These are phyloP conservation scores for Coelogynopora nodosa DNA, from an alignment of 2,888 invertebrate species.

Conservation along the genomic window DNA sequence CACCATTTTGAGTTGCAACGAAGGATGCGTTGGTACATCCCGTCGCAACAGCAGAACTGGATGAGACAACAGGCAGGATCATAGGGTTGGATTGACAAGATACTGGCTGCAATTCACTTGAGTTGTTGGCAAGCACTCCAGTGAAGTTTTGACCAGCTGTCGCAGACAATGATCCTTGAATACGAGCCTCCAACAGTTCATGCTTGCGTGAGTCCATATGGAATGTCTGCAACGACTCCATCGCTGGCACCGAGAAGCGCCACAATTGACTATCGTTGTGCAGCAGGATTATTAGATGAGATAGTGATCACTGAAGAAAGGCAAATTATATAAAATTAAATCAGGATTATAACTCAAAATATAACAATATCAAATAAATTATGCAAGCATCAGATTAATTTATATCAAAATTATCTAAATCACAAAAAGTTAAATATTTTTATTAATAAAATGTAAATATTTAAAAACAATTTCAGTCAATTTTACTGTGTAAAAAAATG, in stretches of 20 bases:
- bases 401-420: too few relatives aligned
- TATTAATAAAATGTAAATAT: too few relatives aligned
- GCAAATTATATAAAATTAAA: too few relatives aligned
- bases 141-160: neutral
- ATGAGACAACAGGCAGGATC: neutral
- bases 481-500: too few relatives aligned
- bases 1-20: neutral
- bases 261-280: neutral
- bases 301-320: too few relatives aligned
- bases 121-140: constrained; percentile 4
- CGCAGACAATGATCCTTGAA: constrained; percentile 56
- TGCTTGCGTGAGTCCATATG: constrained; percentile 89
- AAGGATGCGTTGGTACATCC: neutral
- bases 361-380: too few relatives aligned
- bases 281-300: neutral
- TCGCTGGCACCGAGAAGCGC: neutral
- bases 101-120: neutral
- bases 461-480: too few relatives aligned
- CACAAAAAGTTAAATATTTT: too few relatives aligned
- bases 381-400: too few relatives aligned
- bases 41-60: neutral
- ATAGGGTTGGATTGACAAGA: constrained; percentile 5
- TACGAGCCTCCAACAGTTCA: constrained; percentile 91
- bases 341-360: too few relatives aligned
- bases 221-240: constrained; percentile 35